Percentiles rank a stretch among this genome's conserved stretches.
Conservation (phyloP, 2,888 invertebrate genomes). For the Pandemis cinnamomeana region DNA sequence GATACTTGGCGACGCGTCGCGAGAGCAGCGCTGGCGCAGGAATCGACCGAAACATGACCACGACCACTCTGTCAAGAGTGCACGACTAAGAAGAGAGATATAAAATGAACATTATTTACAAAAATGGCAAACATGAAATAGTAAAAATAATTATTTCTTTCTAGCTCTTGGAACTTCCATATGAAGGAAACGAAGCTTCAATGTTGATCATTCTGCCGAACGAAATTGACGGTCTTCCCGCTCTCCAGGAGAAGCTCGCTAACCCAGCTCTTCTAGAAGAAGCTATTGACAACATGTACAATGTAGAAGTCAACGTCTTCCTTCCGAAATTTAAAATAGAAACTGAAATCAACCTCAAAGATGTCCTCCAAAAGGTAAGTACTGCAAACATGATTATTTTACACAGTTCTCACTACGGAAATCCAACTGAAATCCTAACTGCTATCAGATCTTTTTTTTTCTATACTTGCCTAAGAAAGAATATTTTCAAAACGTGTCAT, state of each 20-base stretch:
- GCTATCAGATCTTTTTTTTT: too few relatives aligned
- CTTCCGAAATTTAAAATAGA: slow-evolving; percentile 93
- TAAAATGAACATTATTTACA: too few relatives aligned
- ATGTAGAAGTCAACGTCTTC: slow-evolving; percentile 84
- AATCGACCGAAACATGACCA: too few relatives aligned
- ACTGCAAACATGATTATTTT: neutral
- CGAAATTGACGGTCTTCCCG: slow-evolving; percentile 85
- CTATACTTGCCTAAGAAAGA: too few relatives aligned
- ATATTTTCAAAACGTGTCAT: too few relatives aligned
- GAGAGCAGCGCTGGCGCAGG: too few relatives aligned
- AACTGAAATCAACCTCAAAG: slow-evolving; percentile 86
- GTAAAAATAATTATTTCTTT: slow-evolving; percentile 39
- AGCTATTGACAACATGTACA: slow-evolving; percentile 68
- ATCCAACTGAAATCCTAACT: too few relatives aligned
- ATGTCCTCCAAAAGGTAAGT: slow-evolving; percentile 85
- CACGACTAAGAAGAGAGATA: too few relatives aligned
- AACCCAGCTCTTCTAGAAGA: slow-evolving; percentile 67
- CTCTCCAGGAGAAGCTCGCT: slow-evolving; percentile 85
- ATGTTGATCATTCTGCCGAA: slow-evolving; percentile 91
- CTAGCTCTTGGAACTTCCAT: slow-evolving; percentile 89
- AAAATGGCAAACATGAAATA: too few relatives aligned
- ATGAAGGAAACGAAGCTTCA: slow-evolving; percentile 86
- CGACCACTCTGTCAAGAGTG: too few relatives aligned
- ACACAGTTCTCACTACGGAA: too few relatives aligned
- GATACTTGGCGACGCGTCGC: too few relatives aligned